Conservation (phyloP, 2,797 vertebrate genomes). For the Platalea minor region DNA sequence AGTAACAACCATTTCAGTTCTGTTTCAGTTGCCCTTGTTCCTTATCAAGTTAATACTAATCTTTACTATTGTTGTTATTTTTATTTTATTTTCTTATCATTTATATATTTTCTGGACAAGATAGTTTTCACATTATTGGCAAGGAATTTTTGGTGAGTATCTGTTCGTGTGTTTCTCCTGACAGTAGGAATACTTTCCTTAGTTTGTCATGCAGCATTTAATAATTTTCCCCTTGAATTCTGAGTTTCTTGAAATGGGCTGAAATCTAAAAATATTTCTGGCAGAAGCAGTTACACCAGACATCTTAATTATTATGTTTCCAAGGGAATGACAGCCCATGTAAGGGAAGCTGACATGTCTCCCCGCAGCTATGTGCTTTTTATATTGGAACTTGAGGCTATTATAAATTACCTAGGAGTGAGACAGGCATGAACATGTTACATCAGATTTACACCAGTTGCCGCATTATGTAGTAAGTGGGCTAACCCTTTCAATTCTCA, state of each 20-base stretch:
- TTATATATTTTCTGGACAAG: background rate
- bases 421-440: constrained; percentile 22
- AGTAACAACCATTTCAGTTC: background rate
- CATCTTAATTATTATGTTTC: constrained; percentile 81
- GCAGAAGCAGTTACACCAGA: constrained; percentile 73
- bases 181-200: constrained; percentile 7
- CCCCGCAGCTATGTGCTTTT: constrained; percentile 81
- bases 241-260: constrained; percentile 62
- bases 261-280: constrained; percentile 78
- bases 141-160: background rate
- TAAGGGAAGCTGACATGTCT: constrained; percentile 83
- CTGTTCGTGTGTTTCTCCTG: constrained; percentile 38
- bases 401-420: constrained; percentile 69
- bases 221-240: constrained; percentile 61
- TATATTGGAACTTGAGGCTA: constrained; percentile 78
- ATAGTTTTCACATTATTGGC: background rate
- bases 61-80: background rate
- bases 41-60: background rate
- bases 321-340: constrained; percentile 75
- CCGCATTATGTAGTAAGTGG: background rate
- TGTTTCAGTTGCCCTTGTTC: background rate
- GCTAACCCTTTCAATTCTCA: constrained; percentile 11
- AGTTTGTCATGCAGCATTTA: constrained; percentile 42
- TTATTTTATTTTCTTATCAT: background rate
- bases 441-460: constrained; percentile 35